Evolutionary conservation across 2,888 invertebrate species (phyloP).

Genomic region (Pollenia griseotomentosa): DNA sequence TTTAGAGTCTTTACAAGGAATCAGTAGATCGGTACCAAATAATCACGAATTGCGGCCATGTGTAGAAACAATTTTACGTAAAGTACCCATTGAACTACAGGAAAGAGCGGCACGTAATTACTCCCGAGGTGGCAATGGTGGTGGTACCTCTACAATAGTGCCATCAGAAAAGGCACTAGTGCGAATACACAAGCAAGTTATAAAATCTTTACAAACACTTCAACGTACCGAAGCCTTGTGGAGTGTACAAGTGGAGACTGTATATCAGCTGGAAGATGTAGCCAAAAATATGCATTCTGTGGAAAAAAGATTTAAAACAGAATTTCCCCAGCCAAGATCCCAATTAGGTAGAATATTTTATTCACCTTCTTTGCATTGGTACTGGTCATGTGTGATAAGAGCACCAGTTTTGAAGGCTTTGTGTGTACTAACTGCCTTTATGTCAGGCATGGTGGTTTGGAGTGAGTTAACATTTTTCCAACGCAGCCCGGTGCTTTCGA

Average conservation of each 20-base stretch:
- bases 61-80: slow-evolving; percentile 95
- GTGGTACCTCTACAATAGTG: slow-evolving; percentile 87
- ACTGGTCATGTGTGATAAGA: slow-evolving; percentile 95
- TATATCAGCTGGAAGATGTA: slow-evolving; percentile 94
- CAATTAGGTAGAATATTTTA: slow-evolving; percentile 87
- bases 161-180: slow-evolving; percentile 94
- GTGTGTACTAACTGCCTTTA: slow-evolving; percentile 89
- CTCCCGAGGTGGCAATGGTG: slow-evolving; percentile 83
- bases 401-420: slow-evolving; percentile 90
- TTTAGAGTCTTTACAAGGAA: slow-evolving; percentile 94
- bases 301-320: slow-evolving; percentile 87
- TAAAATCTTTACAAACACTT: slow-evolving; percentile 95
- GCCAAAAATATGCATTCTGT: slow-evolving; percentile 88
- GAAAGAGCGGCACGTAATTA: slow-evolving; percentile 89
- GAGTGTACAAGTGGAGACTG: slow-evolving; percentile 92
- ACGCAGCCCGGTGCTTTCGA: slow-evolving; percentile 94
- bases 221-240: slow-evolving; percentile 98
- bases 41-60: slow-evolving; percentile 91
- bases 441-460: slow-evolving; percentile 98
- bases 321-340: slow-evolving; percentile 88
- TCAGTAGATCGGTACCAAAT: slow-evolving; percentile 90
- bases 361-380: slow-evolving; percentile 94
- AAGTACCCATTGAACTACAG: slow-evolving; percentile 91
- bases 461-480: slow-evolving; percentile 99
- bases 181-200: slow-evolving; percentile 95